phyloP scores from a whole-genome alignment of 2,888 invertebrate genomes.

The Boloria euphrosyne region DNA sequence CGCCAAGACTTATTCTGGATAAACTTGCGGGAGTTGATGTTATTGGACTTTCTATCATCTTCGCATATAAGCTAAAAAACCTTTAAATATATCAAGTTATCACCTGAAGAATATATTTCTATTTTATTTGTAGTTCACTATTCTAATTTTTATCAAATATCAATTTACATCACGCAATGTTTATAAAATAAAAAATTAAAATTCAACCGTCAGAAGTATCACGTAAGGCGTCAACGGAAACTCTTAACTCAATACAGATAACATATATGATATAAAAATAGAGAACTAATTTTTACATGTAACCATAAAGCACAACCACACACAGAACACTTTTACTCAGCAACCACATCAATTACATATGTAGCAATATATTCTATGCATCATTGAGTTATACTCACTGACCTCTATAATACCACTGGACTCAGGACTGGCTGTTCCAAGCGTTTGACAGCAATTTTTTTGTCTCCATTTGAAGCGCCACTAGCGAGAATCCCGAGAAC shows the following conservation, averaged over 20 bases:
- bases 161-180: constrained; percentile 20
- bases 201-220: constrained; percentile 47
- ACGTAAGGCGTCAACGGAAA: too few relatives aligned
- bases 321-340: too few relatives aligned
- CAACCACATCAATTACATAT: too few relatives aligned
- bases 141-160: constrained; percentile 4
- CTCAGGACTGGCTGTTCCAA: too few relatives aligned
- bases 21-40: constrained; percentile 57
- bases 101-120: not conserved
- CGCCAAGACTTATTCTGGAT: constrained; percentile 65
- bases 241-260: not conserved
- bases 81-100: constrained; percentile 15
- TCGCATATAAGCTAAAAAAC: constrained; percentile 41
- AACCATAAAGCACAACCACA: too few relatives aligned
- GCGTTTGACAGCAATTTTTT: too few relatives aligned
- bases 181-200: constrained; percentile 51
- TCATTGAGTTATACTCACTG: too few relatives aligned
- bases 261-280: not conserved
- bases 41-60: constrained; percentile 64
- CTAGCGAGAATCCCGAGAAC: too few relatives aligned
- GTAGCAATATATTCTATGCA: too few relatives aligned
- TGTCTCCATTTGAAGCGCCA: too few relatives aligned
- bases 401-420: too few relatives aligned
- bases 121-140: constrained; percentile 7
- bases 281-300: too few relatives aligned